Conservation (phyloP, 2,113 vertebrate genomes). For the Petrocephalus microphthalmus region DNA sequence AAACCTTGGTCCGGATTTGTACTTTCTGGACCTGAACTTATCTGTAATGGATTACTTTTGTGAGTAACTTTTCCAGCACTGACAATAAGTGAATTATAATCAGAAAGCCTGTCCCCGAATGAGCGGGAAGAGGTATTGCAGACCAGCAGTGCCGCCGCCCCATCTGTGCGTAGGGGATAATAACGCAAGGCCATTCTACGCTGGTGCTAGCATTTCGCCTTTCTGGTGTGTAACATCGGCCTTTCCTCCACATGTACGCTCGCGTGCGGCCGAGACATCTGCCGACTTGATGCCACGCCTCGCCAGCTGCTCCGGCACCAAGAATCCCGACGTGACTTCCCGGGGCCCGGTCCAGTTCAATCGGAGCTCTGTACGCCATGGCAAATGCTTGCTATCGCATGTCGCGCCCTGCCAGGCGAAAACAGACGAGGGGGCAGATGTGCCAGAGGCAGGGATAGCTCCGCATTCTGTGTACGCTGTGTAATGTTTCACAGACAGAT, state of each 20-base stretch:
- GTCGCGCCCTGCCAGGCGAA: neutral
- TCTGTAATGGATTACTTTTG: too few species aligned
- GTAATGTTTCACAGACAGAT: neutral
- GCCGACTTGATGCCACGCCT: neutral
- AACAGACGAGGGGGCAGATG: neutral
- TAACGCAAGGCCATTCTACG: neutral
- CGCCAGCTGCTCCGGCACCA: neutral
- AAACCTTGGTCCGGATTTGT: too few species aligned
- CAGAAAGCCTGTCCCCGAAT: too few species aligned
- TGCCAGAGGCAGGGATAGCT: neutral
- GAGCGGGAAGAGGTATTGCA: neutral
- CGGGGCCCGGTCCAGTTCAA: neutral
- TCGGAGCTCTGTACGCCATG: neutral
- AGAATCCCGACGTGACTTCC: neutral
- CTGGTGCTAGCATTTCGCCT: neutral
- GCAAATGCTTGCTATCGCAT: neutral
- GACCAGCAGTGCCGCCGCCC: neutral
- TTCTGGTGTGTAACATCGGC: neutral
- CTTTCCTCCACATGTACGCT: neutral
- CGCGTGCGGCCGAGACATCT: neutral
- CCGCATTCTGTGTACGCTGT: neutral
- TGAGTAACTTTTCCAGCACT: too few species aligned
- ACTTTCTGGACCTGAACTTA: too few species aligned
- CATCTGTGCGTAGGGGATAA: neutral
- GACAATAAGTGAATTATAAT: too few species aligned